phyloP scores from a whole-genome alignment of 2,113 vertebrate genomes.

The Clarias macrocephalus region DNA sequence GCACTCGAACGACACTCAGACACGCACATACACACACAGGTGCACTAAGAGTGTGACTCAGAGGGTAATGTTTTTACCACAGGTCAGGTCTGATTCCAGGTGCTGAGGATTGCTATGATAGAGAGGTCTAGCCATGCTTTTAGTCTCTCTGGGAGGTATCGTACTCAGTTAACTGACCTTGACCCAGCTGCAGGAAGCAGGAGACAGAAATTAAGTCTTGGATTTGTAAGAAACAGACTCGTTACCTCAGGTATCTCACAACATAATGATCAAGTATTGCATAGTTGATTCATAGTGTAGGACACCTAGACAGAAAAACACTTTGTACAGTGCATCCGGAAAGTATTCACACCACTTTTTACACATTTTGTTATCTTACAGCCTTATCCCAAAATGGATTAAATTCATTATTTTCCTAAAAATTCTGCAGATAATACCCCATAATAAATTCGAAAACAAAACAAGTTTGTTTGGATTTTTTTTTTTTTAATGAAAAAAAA shows the following conservation, averaged over 20 bases:
- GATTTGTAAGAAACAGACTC: background rate
- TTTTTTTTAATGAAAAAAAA: no score
- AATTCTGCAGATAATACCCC: no score
- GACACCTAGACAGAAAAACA: background rate
- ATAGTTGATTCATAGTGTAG: background rate
- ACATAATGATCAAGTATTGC: conserved; percentile 19
- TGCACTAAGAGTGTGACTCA: conserved; percentile 7
- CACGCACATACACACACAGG: background rate
- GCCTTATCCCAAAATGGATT: no score
- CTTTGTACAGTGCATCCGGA: background rate
- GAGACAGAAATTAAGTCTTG: background rate
- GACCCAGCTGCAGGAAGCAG: conserved; percentile 23
- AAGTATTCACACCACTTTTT: background rate
- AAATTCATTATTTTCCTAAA: no score
- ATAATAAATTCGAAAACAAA: no score
- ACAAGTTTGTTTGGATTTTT: no score
- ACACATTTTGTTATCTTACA: no score
- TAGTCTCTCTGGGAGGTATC: background rate
- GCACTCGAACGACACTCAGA: background rate
- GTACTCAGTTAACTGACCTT: conserved; percentile 21
- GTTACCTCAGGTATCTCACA: background rate
- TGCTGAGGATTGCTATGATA: background rate
- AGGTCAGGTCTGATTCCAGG: conserved; percentile 29
- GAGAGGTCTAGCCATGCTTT: background rate
- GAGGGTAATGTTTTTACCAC: conserved; percentile 34